Evolutionary conservation across 2,113 vertebrate species (phyloP).

Genomic region (Brienomyrus longianalis): DNA sequence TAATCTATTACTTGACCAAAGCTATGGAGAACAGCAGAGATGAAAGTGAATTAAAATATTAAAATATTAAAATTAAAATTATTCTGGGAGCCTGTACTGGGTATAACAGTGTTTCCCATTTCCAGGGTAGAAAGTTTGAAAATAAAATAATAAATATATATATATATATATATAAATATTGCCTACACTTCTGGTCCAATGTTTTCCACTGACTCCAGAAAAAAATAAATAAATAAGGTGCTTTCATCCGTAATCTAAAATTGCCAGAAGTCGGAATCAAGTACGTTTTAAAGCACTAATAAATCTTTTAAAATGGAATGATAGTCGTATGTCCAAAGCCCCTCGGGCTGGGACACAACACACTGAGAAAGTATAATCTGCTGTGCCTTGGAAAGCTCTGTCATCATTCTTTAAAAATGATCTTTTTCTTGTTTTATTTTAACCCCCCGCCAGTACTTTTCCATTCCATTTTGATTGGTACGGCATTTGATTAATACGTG

Average conservation of each 20-base stretch:
- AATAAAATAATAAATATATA: background rate
- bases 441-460: background rate
- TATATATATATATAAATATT: background rate
- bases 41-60: slow-evolving; percentile 2
- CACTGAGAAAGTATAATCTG: background rate
- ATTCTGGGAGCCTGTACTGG: background rate
- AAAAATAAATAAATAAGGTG: slow-evolving; percentile 2
- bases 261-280: slow-evolving; percentile 6
- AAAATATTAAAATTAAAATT: background rate
- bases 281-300: background rate
- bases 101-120: background rate
- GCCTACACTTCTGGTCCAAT: background rate
- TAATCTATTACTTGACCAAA: background rate
- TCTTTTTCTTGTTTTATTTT: background rate
- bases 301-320: slow-evolving; percentile 7
- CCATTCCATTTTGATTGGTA: background rate
- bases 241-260: slow-evolving; percentile 7
- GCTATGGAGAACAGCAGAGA: background rate
- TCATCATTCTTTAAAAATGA: background rate
- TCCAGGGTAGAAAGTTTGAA: background rate
- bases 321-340: background rate
- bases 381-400: background rate
- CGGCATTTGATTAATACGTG: background rate
- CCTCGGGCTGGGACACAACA: background rate
- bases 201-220: background rate